Evolutionary conservation across 2,888 invertebrate genomes (phyloP).

Genomic region (Drosophila colorata): DNA sequence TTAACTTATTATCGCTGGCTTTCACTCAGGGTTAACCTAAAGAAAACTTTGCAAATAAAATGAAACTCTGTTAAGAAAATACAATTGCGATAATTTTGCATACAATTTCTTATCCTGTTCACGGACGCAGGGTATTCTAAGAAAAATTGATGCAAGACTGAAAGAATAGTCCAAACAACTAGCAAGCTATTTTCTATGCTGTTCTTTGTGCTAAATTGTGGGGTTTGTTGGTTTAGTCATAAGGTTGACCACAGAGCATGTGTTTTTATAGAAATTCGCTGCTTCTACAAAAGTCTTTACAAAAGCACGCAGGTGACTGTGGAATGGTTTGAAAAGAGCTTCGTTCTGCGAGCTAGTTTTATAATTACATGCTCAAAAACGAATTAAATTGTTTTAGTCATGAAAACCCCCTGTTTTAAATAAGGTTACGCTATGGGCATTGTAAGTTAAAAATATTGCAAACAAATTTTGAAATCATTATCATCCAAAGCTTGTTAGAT

Average conservation of each 20-base stretch:
- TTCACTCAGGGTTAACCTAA: too few species aligned
- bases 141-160: constrained; percentile 31
- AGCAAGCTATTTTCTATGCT: constrained; percentile 4
- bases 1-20: too few species aligned
- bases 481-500: too few species aligned
- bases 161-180: constrained; percentile 4
- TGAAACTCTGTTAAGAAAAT: too few species aligned
- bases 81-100: background rate
- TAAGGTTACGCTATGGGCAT: too few species aligned
- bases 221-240: constrained; percentile 6
- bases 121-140: background rate
- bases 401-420: too few species aligned
- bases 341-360: background rate
- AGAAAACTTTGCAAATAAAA: too few species aligned
- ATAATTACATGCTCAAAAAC: background rate
- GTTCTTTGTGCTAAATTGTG: constrained; percentile 4
- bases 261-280: background rate
- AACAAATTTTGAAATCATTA: too few species aligned
- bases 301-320: background rate
- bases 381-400: background rate
- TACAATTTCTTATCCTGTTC: background rate
- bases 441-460: too few species aligned
- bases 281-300: background rate
- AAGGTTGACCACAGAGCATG: background rate
- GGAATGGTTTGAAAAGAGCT: background rate